Percentiles rank a stretch among this genome's conserved stretches.
These are phyloP conservation scores for Polymixis lichenea DNA, from an alignment of 2,888 invertebrate genomes.

Conservation along the genomic window DNA sequence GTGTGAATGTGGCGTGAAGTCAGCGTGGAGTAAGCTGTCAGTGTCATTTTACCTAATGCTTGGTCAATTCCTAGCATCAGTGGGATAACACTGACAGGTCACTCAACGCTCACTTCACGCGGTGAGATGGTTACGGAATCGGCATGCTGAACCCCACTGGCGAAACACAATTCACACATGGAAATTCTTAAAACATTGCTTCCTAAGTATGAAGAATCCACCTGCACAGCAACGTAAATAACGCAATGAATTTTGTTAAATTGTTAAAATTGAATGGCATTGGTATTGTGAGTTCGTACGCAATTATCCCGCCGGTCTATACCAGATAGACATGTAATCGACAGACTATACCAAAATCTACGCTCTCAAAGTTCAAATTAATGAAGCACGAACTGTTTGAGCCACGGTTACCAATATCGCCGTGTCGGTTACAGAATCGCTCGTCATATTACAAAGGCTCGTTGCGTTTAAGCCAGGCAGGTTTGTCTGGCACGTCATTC, in stretches of 20 bases:
- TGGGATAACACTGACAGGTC: too few relatives aligned
- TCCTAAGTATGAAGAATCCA: neutral
- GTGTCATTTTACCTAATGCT: too few relatives aligned
- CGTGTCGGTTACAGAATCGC: conserved; percentile 31
- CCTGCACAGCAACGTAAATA: neutral
- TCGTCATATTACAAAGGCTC: conserved; percentile 37
- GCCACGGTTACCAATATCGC: conserved; percentile 15
- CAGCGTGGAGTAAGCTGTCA: too few relatives aligned
- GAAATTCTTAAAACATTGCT: neutral
- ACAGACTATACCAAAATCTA: neutral
- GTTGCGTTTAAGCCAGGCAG: conserved; percentile 8
- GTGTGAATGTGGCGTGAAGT: too few relatives aligned
- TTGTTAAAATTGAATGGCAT: neutral
- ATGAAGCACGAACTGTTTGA: conserved; percentile 16
- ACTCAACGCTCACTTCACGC: too few relatives aligned
- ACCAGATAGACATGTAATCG: neutral
- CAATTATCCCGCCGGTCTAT: neutral
- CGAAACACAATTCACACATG: too few relatives aligned
- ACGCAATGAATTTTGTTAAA: neutral
- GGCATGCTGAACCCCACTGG: too few relatives aligned
- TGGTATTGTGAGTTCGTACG: neutral
- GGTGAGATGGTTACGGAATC: too few relatives aligned
- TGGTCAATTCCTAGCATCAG: too few relatives aligned
- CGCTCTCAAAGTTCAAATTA: neutral
- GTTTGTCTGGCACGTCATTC: conserved; percentile 35